These are phyloP conservation scores for Leptopilina drosophilae DNA, from an alignment of 2,888 invertebrate species.

Conservation along the genomic window DNA sequence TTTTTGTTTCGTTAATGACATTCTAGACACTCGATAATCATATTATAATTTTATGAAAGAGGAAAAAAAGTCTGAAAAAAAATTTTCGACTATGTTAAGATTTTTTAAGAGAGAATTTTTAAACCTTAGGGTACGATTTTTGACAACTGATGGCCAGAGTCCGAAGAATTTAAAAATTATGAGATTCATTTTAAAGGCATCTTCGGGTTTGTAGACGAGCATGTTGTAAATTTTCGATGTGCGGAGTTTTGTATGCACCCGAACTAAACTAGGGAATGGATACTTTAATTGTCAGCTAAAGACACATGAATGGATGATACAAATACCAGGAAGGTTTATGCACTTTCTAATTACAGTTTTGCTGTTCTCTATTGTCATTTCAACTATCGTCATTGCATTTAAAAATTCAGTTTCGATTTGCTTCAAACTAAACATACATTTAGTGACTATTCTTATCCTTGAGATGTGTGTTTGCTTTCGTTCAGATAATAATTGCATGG, in stretches of 20 bases:
- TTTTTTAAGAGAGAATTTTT: too few relatives aligned
- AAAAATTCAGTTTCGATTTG: background rate
- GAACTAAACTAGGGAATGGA: too few relatives aligned
- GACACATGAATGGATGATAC: background rate
- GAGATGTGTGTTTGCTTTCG: background rate
- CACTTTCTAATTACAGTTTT: background rate
- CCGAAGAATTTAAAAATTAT: slow-evolving; percentile 8
- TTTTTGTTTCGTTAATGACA: too few relatives aligned
- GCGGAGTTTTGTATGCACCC: background rate
- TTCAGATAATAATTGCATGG: background rate
- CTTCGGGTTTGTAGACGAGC: background rate
- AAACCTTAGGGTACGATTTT: background rate
- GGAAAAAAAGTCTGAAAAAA: background rate
- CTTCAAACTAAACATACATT: background rate
- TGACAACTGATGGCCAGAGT: background rate
- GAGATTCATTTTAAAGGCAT: background rate
- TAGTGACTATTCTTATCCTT: background rate
- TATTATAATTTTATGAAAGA: background rate
- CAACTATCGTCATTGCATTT: background rate
- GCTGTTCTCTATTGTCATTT: background rate
- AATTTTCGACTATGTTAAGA: background rate
- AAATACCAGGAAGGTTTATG: background rate
- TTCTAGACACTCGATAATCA: background rate
- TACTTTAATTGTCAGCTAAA: background rate
- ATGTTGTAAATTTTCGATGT: background rate